Evolutionary conservation across 2,113 vertebrate genomes (phyloP).

Genomic region (Progne subis): DNA sequence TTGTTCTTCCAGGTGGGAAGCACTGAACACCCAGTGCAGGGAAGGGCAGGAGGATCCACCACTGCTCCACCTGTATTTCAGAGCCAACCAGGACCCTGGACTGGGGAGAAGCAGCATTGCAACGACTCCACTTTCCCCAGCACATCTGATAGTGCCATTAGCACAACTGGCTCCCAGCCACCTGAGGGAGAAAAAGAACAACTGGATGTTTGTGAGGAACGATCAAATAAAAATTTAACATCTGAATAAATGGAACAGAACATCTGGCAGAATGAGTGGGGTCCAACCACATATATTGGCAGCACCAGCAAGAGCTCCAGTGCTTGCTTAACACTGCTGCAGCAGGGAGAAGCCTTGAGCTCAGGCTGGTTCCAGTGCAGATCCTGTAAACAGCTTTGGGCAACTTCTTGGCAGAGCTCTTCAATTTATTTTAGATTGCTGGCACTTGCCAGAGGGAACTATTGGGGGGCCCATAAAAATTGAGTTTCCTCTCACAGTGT

Average conservation of each 20-base stretch:
- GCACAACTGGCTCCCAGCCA: neutral
- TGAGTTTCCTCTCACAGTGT: neutral
- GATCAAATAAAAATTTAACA: neutral
- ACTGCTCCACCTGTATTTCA: neutral
- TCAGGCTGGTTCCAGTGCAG: neutral
- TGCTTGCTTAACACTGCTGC: neutral
- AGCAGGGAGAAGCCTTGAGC: neutral
- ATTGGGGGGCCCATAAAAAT: conserved; percentile 36
- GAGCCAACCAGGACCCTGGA: neutral
- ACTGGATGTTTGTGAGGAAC: neutral
- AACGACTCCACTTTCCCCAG: neutral
- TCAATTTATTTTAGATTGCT: neutral
- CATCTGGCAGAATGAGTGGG: neutral
- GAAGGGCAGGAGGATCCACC: neutral
- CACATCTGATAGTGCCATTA: conserved; percentile 1
- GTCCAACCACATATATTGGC: neutral
- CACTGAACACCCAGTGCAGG: accelerated
- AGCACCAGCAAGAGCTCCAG: neutral
- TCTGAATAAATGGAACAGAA: conserved; percentile 15
- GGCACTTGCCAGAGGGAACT: neutral
- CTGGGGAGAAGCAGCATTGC: neutral
- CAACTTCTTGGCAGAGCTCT: neutral
- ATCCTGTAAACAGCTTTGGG: conserved; percentile 7
- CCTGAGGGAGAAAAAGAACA: neutral
- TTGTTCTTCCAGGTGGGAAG: neutral